phyloP scores from a whole-genome alignment of 2,113 vertebrate species.

The Diphyllodes magnificus region DNA sequence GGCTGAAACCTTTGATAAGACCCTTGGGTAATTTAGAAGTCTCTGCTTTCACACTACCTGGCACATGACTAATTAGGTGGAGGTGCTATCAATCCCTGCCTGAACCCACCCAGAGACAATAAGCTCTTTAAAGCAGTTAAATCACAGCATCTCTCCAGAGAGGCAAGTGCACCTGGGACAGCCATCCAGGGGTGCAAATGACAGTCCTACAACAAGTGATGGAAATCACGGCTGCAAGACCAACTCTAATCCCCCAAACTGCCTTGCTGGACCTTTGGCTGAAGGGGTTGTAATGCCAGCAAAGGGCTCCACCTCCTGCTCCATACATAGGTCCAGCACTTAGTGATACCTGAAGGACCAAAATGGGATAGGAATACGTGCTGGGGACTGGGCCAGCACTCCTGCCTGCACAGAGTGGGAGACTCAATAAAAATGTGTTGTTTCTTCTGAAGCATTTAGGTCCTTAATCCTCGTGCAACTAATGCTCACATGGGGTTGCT shows the following conservation, averaged over 20 bases:
- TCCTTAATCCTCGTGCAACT: neutral
- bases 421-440: neutral
- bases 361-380: neutral
- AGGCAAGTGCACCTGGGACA: neutral
- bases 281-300: neutral
- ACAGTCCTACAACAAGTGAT: neutral
- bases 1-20: slow-evolving; percentile 14
- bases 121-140: neutral
- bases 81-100: neutral
- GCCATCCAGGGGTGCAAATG: neutral
- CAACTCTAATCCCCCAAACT: neutral
- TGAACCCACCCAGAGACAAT: neutral
- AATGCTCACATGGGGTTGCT: fast-evolving
- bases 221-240: neutral
- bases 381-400: fast-evolving
- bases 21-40: neutral
- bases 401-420: fast-evolving
- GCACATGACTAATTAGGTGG: neutral
- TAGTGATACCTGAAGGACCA: neutral
- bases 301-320: neutral
- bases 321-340: fast-evolving
- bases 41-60: neutral
- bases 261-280: neutral
- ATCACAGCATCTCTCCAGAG: neutral
- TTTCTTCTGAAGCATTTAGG: neutral